These are phyloP conservation scores for Catharus bicknelli DNA, from an alignment of 2,113 vertebrate genomes.

Conservation along the genomic window DNA sequence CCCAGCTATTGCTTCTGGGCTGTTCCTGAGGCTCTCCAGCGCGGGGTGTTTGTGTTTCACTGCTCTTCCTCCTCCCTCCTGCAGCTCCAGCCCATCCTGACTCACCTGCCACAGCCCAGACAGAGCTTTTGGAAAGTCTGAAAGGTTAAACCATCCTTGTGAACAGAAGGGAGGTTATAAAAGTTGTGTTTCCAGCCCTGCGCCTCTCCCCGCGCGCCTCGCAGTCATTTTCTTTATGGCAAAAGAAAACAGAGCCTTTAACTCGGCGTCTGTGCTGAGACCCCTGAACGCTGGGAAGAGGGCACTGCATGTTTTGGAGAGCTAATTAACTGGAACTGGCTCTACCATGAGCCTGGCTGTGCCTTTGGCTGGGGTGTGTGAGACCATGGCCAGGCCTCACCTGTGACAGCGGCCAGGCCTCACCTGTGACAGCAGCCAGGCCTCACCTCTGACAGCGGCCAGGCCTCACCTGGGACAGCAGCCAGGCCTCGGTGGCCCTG, in stretches of 20 bases:
- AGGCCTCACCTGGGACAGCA: not conserved
- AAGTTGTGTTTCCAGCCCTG: not conserved
- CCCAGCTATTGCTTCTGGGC: not conserved
- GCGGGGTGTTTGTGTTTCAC: not conserved
- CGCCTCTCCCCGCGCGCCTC: not conserved
- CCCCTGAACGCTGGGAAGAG: not conserved
- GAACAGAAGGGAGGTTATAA: not conserved
- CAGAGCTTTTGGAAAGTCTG: not conserved
- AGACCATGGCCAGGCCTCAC: constrained; percentile 1
- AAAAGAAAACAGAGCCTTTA: not conserved
- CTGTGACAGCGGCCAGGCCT: not conserved
- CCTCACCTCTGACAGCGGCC: not conserved
- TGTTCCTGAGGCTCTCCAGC: not conserved
- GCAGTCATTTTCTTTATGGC: not conserved
- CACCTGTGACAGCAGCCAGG: no score
- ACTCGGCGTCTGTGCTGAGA: not conserved
- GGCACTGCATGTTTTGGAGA: not conserved
- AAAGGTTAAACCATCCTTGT: not conserved
- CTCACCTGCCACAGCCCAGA: not conserved
- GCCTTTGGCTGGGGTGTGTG: not conserved
- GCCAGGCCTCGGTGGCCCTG: not conserved
- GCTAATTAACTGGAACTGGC: not conserved
- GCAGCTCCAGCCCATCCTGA: not conserved
- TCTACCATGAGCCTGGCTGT: not conserved
- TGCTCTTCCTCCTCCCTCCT: not conserved